These are phyloP conservation scores for Chelidonichthys spinosus DNA, from an alignment of 2,797 vertebrate genomes.

Conservation along the genomic window DNA sequence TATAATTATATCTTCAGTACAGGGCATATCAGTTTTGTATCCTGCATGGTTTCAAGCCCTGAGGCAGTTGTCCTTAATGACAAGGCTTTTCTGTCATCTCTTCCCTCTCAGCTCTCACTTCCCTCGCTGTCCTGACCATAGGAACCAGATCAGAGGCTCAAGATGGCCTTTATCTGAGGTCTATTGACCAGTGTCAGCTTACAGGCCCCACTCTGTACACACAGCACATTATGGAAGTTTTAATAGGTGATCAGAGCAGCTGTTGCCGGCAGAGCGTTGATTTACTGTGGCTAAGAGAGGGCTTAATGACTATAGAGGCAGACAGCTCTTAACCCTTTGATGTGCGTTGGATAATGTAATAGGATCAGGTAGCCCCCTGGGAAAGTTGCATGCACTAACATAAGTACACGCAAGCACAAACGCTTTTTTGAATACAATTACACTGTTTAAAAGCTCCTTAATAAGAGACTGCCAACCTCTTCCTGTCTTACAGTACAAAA, in stretches of 20 bases:
- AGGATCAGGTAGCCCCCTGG: constrained; percentile 75
- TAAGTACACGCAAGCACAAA: constrained; percentile 52
- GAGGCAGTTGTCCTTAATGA: constrained; percentile 60
- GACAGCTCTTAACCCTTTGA: constrained; percentile 85
- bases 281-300: constrained; percentile 82
- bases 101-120: constrained; percentile 52
- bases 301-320: constrained; percentile 83
- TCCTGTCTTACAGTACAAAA: constrained; percentile 38
- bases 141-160: constrained; percentile 66
- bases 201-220: constrained; percentile 73
- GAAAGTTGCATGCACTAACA: constrained; percentile 62
- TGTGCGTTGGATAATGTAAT: constrained; percentile 79
- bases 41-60: constrained; percentile 50
- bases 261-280: constrained; percentile 79
- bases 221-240: constrained; percentile 77
- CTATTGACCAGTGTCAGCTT: constrained; percentile 74
- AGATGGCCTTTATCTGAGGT: constrained; percentile 68
- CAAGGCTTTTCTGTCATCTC: constrained; percentile 60
- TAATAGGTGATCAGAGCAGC: constrained; percentile 84
- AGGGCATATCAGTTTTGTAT: constrained; percentile 51
- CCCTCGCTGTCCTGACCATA: constrained; percentile 49
- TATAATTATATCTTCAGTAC: constrained; percentile 59
- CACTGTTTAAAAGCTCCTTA: constrained; percentile 51
- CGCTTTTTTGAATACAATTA: constrained; percentile 64
- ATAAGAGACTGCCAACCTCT: constrained; percentile 33